Conservation (phyloP, 2,888 invertebrate species). For the Asteroscopus sphinx region DNA sequence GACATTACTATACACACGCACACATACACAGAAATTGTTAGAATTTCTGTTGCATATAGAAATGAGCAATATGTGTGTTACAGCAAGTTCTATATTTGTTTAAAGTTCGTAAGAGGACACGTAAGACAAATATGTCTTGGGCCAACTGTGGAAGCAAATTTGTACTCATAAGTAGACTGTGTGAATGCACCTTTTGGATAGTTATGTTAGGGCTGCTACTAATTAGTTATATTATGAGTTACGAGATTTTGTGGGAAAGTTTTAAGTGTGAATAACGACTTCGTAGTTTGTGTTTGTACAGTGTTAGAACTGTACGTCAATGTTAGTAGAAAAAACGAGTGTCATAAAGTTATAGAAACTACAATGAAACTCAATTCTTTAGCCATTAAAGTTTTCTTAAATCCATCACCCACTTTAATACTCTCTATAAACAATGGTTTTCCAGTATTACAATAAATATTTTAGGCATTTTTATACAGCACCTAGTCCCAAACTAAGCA, state of each 20-base stretch:
- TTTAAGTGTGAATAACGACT: constrained; percentile 60
- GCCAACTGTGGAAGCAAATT: constrained; percentile 81
- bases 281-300: constrained; percentile 29
- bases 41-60: constrained; percentile 66
- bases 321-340: neutral
- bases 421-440: no score
- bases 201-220: constrained; percentile 74
- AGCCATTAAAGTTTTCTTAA: no score
- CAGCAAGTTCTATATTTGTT: constrained; percentile 80
- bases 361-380: no score
- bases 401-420: no score
- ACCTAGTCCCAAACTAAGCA: no score
- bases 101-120: constrained; percentile 76
- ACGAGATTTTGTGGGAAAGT: constrained; percentile 62
- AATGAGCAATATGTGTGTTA: constrained; percentile 73
- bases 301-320: neutral
- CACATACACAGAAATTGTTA: constrained; percentile 63
- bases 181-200: constrained; percentile 83
- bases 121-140: constrained; percentile 87
- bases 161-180: constrained; percentile 84
- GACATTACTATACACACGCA: constrained; percentile 81
- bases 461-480: no score
- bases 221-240: constrained; percentile 75
- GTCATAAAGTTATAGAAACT: neutral
- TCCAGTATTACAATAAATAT: no score